Evolutionary conservation across 2,888 invertebrate species (phyloP).

Genomic region (Synanthedon myopaeformis): DNA sequence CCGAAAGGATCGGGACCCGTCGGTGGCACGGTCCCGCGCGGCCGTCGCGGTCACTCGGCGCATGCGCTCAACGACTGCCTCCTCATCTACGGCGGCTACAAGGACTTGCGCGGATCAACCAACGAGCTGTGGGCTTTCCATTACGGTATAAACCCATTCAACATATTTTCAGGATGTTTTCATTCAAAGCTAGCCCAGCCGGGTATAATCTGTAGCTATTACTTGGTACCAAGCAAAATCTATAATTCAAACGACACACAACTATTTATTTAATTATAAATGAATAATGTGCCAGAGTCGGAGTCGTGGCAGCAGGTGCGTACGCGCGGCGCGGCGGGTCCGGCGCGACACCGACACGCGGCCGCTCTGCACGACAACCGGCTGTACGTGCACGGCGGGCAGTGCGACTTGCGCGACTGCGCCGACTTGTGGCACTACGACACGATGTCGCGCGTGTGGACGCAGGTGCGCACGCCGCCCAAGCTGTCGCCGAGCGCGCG

Average conservation of each 20-base stretch:
- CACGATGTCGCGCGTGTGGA: constrained; percentile 77
- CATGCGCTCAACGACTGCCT: constrained; percentile 82
- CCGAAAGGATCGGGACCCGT: constrained; percentile 22
- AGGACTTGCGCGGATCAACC: constrained; percentile 85
- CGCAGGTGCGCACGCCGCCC: constrained; percentile 69
- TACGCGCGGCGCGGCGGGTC: constrained; percentile 52
- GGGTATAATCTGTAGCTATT: too few species aligned
- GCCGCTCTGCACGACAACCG: constrained; percentile 81
- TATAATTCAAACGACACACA: too few species aligned
- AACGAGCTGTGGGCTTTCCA: constrained; percentile 90
- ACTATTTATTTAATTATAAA: too few species aligned
- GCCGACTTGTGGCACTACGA: constrained; percentile 86
- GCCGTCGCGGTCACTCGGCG: constrained; percentile 86
- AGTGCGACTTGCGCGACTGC: constrained; percentile 84
- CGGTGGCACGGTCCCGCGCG: constrained; percentile 74
- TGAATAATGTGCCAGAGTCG: constrained; percentile 69
- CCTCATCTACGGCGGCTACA: constrained; percentile 89
- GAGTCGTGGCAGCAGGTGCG: constrained; percentile 80
- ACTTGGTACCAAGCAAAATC: too few species aligned
- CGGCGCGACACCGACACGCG: constrained; percentile 86
- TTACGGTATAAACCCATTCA: constrained; percentile 71
- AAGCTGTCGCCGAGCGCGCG: constrained; percentile 78
- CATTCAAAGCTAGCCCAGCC: too few species aligned
- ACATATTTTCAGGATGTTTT: too few species aligned
- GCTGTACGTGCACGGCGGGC: constrained; percentile 91